Base-by-base conservation (phyloP, 2,797 vertebrate genomes). In the Galago senegalensis region DNA sequence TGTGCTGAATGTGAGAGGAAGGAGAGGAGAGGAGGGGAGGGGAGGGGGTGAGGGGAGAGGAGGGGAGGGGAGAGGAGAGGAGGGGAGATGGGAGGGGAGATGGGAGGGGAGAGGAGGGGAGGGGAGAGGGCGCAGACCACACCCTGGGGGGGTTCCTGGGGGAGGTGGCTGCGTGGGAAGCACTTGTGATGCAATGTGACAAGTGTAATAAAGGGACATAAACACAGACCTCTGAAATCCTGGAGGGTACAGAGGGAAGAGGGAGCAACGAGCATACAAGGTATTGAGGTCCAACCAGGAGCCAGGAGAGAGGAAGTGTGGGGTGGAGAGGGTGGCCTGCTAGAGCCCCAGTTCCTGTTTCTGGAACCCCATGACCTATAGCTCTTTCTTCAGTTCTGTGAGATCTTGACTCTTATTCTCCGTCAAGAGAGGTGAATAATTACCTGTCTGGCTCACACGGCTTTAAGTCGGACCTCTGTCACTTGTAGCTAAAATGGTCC, bases 101-200 rank as follows among this genome's bases (percentile, higher is more conserved):
- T 3, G 3, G 3, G 40, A 40, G 40, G 40, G 40, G 40, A 40
- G 8, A 31, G n/a, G 29, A 69, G 31, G 31, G 2, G 61, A 16
- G 21, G 21, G 75, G 4, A 43, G 80, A 77, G 40, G 29, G 18
- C 29, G 0, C 1, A 0, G 17, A 46, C 40, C 2, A 0, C 2
- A 4, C 34, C 65, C 73, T 58, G 10, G 17, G 37, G 16, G 34
- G 16, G 7, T 40, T 46, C 25, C 29, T 37, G 25, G 76, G 34
- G n/a, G 37, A 34, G 27, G 46, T 4, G 3, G 3, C 65, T 23
- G 7, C 9, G 21, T 20, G 21, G 29, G 34, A 6, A 29, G 10
- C 6, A 23, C 11, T 60, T 46, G 31, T 2, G 4, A 12, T 2
- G 23, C 11, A 27, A 3, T 0, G 29, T 72, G 70, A 25, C 40